Evolutionary conservation across 2,113 vertebrate genomes (phyloP).

Genomic region (Cebus imitator): DNA sequence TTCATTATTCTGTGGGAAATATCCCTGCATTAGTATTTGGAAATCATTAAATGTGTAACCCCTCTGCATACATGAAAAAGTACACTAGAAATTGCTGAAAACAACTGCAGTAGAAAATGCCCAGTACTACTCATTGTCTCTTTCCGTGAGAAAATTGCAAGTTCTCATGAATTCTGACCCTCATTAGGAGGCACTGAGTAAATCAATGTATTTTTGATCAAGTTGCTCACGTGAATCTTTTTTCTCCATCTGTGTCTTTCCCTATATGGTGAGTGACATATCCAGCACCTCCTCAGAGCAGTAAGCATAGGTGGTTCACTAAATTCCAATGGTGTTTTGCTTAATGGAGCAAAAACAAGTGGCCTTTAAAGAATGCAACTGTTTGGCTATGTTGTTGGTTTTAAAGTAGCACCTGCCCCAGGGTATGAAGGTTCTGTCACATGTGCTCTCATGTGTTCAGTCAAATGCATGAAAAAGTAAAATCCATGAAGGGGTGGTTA

Average conservation of each 20-base stretch:
- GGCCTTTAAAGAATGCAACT: background rate
- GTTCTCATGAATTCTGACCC: slow-evolving; percentile 75
- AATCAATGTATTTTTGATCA: slow-evolving; percentile 78
- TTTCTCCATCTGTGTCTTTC: slow-evolving; percentile 58
- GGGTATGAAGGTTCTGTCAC: background rate
- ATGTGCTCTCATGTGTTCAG: background rate
- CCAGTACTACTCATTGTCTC: slow-evolving; percentile 41
- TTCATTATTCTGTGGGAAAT: background rate
- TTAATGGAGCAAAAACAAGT: background rate
- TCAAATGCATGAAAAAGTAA: slow-evolving; percentile 15
- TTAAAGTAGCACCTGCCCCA: background rate
- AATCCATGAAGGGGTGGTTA: background rate
- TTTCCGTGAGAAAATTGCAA: slow-evolving; percentile 65
- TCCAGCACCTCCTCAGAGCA: background rate
- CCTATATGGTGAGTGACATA: slow-evolving; percentile 65
- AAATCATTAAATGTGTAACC: background rate
- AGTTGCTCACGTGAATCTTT: slow-evolving; percentile 67
- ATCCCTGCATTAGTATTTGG: background rate
- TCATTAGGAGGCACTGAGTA: slow-evolving; percentile 70
- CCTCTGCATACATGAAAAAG: background rate
- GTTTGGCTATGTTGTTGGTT: background rate
- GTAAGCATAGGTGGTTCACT: slow-evolving; percentile 46
- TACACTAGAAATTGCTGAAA: slow-evolving; percentile 38
- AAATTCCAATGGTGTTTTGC: background rate
- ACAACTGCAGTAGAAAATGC: background rate